Percentiles rank a stretch among this genome's conserved stretches.
Conservation (phyloP, 2,888 invertebrate genomes). For the Meandrusa payeni region DNA sequence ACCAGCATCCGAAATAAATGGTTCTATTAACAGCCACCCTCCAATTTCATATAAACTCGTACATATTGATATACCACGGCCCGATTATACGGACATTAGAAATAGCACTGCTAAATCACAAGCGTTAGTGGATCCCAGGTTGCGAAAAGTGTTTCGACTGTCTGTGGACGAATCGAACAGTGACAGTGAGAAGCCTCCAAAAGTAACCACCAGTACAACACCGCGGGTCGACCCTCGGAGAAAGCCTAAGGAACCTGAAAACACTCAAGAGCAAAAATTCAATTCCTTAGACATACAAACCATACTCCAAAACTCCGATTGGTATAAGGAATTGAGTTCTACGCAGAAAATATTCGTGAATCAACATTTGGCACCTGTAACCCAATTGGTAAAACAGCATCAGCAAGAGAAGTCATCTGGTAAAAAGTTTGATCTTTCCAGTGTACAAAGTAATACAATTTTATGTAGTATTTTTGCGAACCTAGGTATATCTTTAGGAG, state of each 20-base stretch:
- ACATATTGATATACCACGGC: constrained; percentile 84
- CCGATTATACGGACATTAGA: constrained; percentile 88
- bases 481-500: constrained; percentile 81
- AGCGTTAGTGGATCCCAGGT: constrained; percentile 87
- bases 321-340: constrained; percentile 86
- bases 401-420: constrained; percentile 80
- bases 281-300: constrained; percentile 80
- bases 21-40: constrained; percentile 88
- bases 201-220: constrained; percentile 49
- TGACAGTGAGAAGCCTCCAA: constrained; percentile 75
- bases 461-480: constrained; percentile 82
- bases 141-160: constrained; percentile 87
- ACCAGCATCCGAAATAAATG: constrained; percentile 93
- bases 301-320: constrained; percentile 83
- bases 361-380: constrained; percentile 83
- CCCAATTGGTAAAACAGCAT: constrained; percentile 81
- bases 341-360: constrained; percentile 87
- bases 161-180: constrained; percentile 83
- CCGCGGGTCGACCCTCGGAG: constrained; percentile 73
- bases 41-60: constrained; percentile 85
- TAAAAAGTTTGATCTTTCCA: constrained; percentile 76
- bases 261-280: constrained; percentile 50
- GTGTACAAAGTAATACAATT: constrained; percentile 73
- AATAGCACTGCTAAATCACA: constrained; percentile 86
- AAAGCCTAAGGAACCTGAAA: constrained; percentile 66